Evolutionary conservation across 2,888 invertebrate species (phyloP).

Genomic region (Chirona hameri): DNA sequence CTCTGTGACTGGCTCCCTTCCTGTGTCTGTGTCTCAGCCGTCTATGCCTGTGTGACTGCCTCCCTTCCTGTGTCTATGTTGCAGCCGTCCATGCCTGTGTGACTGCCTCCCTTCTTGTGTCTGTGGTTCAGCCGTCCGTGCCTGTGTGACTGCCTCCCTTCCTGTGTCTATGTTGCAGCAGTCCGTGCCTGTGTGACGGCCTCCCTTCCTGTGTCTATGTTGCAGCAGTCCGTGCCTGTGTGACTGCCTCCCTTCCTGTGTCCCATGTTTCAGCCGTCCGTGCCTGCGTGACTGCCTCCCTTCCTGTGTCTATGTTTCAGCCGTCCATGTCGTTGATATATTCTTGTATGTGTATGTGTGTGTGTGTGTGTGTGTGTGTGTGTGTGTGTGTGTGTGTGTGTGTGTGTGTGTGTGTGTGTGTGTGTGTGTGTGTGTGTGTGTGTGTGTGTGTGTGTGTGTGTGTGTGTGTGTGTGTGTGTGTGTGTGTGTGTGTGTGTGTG

Average conservation of each 20-base stretch:
- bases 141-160: neutral
- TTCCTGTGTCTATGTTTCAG: too few relatives aligned
- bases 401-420: neutral
- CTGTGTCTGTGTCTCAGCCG: neutral
- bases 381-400: neutral
- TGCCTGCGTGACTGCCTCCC: neutral
- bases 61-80: too few relatives aligned
- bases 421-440: neutral
- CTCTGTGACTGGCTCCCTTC: neutral
- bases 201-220: too few relatives aligned
- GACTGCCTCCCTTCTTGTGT: too few relatives aligned
- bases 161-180: neutral
- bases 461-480: neutral
- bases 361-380: neutral
- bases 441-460: neutral
- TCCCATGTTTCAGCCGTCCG: neutral
- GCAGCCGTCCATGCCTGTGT: too few relatives aligned
- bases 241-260: neutral
- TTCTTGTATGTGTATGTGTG: too few relatives aligned
- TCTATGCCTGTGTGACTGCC: neutral
- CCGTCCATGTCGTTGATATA: too few relatives aligned
- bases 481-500: neutral
- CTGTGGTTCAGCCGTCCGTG: too few relatives aligned
- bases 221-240: too few relatives aligned
- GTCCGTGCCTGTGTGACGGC: neutral